phyloP scores from a whole-genome alignment of 2,113 vertebrate genomes.

The Psammodynastes pulverulentus region DNA sequence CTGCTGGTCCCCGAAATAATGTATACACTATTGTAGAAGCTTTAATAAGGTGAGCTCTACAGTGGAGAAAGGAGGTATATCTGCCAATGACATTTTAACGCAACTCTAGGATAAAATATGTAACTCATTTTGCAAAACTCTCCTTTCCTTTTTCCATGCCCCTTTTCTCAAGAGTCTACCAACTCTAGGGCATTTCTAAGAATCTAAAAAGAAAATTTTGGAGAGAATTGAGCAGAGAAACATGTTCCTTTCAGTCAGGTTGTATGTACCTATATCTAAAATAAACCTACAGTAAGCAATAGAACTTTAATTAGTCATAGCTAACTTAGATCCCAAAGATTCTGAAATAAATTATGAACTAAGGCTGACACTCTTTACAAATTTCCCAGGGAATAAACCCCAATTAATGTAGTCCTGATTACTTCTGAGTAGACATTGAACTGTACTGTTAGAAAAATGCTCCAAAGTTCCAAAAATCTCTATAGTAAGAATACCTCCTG shows the following conservation, averaged over 20 bases:
- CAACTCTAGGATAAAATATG: neutral
- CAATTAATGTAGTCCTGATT: neutral
- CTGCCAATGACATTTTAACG: neutral
- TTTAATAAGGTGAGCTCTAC: neutral
- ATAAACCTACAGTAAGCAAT: neutral
- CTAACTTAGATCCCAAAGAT: neutral
- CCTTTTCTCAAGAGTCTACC: neutral
- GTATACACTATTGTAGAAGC: neutral
- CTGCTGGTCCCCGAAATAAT: neutral
- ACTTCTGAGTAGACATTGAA: neutral
- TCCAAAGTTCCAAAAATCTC: slow-evolving; percentile 1
- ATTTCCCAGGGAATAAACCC: neutral
- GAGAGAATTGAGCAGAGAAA: neutral
- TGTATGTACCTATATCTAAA: neutral
- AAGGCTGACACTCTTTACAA: neutral
- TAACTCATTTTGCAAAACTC: neutral
- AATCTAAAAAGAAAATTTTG: neutral
- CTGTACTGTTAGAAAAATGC: neutral
- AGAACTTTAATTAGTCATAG: neutral
- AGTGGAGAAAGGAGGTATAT: neutral
- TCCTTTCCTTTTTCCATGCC: neutral
- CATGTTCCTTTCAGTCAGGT: neutral
- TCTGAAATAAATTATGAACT: neutral
- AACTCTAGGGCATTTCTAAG: neutral
- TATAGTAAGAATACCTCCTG: slow-evolving; percentile 20